phyloP scores from a whole-genome alignment of 2,797 vertebrate genomes.

The Morus bassanus region DNA sequence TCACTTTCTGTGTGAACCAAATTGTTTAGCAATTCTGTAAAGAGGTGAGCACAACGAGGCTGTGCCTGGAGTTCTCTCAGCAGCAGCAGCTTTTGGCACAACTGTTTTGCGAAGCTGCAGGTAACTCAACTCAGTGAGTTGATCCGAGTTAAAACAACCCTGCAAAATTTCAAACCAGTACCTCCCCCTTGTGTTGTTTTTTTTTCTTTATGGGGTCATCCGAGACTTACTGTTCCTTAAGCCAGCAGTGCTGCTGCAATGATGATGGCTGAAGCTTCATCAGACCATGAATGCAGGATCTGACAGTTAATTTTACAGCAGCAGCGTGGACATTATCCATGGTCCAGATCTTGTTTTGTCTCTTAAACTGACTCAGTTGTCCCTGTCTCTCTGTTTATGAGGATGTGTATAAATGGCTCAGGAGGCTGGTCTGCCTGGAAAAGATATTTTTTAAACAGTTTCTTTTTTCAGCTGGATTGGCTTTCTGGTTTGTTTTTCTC shows the following conservation, averaged over 20 bases:
- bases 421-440: background rate
- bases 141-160: background rate
- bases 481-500: background rate
- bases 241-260: background rate
- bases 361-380: background rate
- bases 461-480: background rate
- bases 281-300: background rate
- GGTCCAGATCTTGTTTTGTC: background rate
- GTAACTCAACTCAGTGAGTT: background rate
- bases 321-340: background rate
- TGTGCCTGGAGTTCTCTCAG: background rate
- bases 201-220: background rate
- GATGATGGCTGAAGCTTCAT: background rate
- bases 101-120: background rate
- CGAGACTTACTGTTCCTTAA: background rate
- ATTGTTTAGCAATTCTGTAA: background rate
- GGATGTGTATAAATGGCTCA: background rate
- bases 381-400: background rate
- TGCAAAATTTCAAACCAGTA: background rate
- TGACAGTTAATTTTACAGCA: background rate
- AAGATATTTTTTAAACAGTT: background rate
- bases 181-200: background rate
- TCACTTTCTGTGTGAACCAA: background rate
- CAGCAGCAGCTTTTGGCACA: background rate
- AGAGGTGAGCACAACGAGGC: rapidly evolving